phyloP scores from a whole-genome alignment of 2,113 vertebrate species.

The Chaenocephalus aceratus region DNA sequence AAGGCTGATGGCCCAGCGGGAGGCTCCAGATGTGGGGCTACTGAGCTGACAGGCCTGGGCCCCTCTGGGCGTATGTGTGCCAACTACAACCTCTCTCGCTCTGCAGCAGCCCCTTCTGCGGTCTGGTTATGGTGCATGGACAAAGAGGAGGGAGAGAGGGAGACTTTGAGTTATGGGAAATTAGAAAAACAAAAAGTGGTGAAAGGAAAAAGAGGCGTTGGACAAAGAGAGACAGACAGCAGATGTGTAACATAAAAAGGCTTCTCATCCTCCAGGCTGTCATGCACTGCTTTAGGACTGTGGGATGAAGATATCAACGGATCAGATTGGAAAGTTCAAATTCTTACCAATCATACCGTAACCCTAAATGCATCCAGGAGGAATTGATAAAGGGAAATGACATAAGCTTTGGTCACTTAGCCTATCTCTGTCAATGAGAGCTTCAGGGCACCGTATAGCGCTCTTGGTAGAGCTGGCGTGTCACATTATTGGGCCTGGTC shows the following conservation, averaged over 20 bases:
- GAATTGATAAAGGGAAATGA: neutral
- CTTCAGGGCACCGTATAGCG: neutral
- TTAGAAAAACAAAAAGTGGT: conserved; percentile 15
- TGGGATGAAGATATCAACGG: neutral
- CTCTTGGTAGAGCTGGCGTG: no score
- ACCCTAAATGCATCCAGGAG: neutral
- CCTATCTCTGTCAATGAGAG: neutral
- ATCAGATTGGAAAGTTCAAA: neutral
- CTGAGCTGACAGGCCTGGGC: conserved; percentile 80
- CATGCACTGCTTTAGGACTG: neutral
- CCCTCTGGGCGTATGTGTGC: conserved; percentile 81
- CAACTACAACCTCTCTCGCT: conserved; percentile 75
- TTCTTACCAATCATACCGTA: neutral
- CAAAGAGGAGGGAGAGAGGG: conserved; percentile 35
- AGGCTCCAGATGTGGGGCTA: conserved; percentile 86
- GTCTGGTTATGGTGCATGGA: conserved; percentile 62
- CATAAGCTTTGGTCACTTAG: neutral
- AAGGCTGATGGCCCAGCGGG: conserved; percentile 80
- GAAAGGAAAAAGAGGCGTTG: neutral
- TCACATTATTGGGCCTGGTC: no score
- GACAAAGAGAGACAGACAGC: neutral
- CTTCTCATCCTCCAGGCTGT: neutral
- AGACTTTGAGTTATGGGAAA: conserved; percentile 39
- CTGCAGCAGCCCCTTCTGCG: conserved; percentile 67
- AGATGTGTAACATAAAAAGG: neutral